These are phyloP conservation scores for Macrobrachium rosenbergii DNA, from an alignment of 1,140 invertebrate genomes.

Conservation along the genomic window DNA sequence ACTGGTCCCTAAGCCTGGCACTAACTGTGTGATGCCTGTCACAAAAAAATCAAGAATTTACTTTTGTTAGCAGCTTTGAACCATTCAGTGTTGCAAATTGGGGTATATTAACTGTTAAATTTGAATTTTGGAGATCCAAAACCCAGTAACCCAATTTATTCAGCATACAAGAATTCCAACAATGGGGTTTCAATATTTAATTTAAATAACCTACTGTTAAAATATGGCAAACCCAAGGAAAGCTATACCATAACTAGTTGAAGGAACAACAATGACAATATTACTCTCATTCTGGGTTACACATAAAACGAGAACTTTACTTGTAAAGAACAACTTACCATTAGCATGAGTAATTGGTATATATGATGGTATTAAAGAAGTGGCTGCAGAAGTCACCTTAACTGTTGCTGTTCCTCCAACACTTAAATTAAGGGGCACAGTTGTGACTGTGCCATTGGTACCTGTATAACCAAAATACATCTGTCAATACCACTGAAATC, in stretches of 20 bases:
- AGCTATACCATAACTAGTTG: too few species aligned
- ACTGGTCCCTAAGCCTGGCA: conserved; percentile 69
- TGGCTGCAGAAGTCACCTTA: conserved; percentile 62
- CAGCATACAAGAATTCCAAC: too few species aligned
- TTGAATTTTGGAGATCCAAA: too few species aligned
- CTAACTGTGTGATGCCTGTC: conserved; percentile 72
- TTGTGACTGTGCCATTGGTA: conserved; percentile 56
- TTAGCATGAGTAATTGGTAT: conserved; percentile 61
- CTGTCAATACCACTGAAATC: neutral
- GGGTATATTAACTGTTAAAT: too few species aligned
- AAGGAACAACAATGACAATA: too few species aligned
- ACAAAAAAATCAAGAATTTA: conserved; percentile 67
- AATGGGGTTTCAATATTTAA: too few species aligned
- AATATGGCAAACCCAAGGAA: too few species aligned
- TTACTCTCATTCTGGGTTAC: too few species aligned
- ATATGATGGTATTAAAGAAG: conserved; percentile 63
- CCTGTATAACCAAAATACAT: conserved; percentile 9
- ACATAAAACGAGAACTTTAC: neutral
- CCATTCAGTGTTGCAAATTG: neutral
- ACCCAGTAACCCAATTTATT: too few species aligned
- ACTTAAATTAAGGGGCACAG: conserved; percentile 52
- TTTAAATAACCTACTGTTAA: too few species aligned
- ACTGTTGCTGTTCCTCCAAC: conserved; percentile 52
- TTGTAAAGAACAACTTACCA: conserved; percentile 50
- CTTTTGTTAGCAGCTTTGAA: neutral